Evolutionary conservation across 2,113 vertebrate species (phyloP), one percentile per base, ranked within the genome.

Genomic region (Vulpes lagopus): DNA sequence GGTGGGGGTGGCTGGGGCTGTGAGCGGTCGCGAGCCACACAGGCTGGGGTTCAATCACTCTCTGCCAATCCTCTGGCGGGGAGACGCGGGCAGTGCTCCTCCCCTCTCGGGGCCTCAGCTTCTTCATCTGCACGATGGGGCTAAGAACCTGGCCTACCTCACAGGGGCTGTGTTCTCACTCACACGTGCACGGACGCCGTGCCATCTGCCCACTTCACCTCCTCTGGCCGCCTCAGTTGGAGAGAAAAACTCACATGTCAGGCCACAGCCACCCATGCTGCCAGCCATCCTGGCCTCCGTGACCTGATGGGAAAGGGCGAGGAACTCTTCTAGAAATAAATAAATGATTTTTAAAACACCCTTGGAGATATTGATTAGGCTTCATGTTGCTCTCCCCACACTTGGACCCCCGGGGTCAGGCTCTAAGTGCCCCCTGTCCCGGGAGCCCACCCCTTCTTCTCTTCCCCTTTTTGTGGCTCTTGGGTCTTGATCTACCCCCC

Each of bases 201-300:
- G 64, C 11, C 0, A 0, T 5, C 3, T 5, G 14, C 17, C 16
- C 11, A 1, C 20, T 9, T 17, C 65, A 11, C 32, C 27, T n/a
- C 65, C 11, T 11, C 49, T 2, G 19, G 19, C 51, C 3, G n/a
- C 35, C 32, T 64, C 89, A 5, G 8, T 8, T 3, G 20, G 30
- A 76, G n/a, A 35, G 38, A 30, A 35, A 32, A 79, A 32, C 11
- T 7, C 71, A 53, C 78, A 35, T 0, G 12, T 51, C 83, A 82
- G 86, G 62, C n/a, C 53, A 14, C 30, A 76, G 51, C 59, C n/a
- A n/a, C 23, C 67, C 69, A 4, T 0, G 5, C 49, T 3, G 9
- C 5, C 57, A 4, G 65, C n/a, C 22, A 11, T 12, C 91, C 38
- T 4, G 25, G 78, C 55, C 60, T 71, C 86, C 49, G 0, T 1